These are phyloP conservation scores for Acleris cristana DNA, from an alignment of 2,888 invertebrate genomes.

Conservation along the genomic window DNA sequence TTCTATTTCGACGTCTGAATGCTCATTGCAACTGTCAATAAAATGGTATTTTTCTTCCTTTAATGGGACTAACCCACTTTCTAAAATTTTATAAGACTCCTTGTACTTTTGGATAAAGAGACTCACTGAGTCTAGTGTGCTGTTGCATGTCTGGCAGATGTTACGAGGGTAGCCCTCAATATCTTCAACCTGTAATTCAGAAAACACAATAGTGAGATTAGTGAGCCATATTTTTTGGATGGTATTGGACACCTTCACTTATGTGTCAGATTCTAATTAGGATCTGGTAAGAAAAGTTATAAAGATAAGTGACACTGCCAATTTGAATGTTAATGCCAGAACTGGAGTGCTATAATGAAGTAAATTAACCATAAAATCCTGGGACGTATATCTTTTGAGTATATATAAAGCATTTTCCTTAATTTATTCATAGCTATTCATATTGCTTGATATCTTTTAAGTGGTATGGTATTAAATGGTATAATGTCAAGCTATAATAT, in stretches of 20 bases:
- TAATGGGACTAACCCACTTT: conserved; percentile 53
- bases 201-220: neutral
- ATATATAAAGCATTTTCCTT: too few relatives aligned
- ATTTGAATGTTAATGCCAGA: neutral
- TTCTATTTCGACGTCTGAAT: conserved; percentile 42
- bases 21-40: conserved; percentile 41
- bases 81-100: conserved; percentile 58
- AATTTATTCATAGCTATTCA: too few relatives aligned
- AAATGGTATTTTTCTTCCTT: conserved; percentile 55
- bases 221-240: neutral
- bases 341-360: too few relatives aligned
- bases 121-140: conserved; percentile 55
- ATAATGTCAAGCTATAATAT: too few relatives aligned
- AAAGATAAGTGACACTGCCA: neutral
- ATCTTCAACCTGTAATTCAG: conserved; percentile 66
- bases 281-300: neutral
- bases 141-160: conserved; percentile 65
- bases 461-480: too few relatives aligned
- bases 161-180: conserved; percentile 65
- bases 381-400: too few relatives aligned
- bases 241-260: neutral
- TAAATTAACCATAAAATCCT: too few relatives aligned
- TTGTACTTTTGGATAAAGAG: conserved; percentile 67
- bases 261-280: conserved; percentile 17
- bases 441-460: too few relatives aligned